Evolutionary conservation across 2,888 invertebrate species (phyloP).

Genomic region (Petrolisthes manimaculis): DNA sequence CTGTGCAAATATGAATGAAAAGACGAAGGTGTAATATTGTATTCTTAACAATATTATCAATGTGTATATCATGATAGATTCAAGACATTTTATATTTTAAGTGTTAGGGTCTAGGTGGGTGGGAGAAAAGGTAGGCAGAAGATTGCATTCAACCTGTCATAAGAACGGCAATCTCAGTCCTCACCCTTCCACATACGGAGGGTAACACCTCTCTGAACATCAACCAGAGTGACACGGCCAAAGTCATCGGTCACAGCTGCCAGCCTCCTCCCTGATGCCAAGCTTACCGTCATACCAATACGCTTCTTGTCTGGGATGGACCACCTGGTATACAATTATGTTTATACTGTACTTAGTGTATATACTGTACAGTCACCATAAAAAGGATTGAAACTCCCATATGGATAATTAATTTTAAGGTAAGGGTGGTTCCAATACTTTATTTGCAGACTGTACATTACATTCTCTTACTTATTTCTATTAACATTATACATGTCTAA

Average conservation of each 20-base stretch:
- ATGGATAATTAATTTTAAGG: no score
- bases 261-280: constrained; percentile 84
- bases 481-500: no score
- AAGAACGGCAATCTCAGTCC: not conserved
- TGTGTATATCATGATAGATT: no score
- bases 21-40: no score
- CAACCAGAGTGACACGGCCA: constrained; percentile 89
- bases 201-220: constrained; percentile 83
- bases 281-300: constrained; percentile 79
- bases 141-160: not conserved
- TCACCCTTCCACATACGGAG: constrained; percentile 90
- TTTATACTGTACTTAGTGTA: not conserved
- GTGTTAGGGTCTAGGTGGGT: not conserved
- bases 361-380: no score
- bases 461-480: no score
- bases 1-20: no score
- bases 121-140: not conserved
- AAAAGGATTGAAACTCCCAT: no score
- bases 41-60: no score
- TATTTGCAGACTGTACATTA: no score
- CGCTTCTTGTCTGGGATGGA: constrained; percentile 85
- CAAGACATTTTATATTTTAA: no score
- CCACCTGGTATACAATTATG: constrained; percentile 73
- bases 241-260: constrained; percentile 87
- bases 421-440: no score